A percentile compares a stretch with the other conserved stretches of the same genome.
Conservation (phyloP, 2,888 invertebrate species). For the Fragum sueziense region DNA sequence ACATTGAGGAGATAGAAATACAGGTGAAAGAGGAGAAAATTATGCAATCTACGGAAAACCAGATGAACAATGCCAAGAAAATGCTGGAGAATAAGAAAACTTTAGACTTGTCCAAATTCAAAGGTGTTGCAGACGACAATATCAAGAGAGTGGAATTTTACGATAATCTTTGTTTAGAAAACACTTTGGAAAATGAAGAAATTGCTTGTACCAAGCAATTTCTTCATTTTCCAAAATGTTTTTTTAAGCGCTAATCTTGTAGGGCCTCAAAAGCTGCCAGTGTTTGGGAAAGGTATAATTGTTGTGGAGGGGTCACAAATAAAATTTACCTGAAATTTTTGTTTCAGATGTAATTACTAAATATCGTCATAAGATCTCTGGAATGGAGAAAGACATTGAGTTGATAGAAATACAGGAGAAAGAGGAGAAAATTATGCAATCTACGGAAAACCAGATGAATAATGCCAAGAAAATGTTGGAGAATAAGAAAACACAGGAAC, state of each 20-base stretch:
- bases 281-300: no score
- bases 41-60: slow-evolving; percentile 93
- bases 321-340: no score
- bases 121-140: no score
- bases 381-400: slow-evolving; percentile 90
- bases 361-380: slow-evolving; percentile 89
- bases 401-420: slow-evolving; percentile 90
- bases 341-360: slow-evolving; percentile 92
- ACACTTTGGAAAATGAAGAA: no score
- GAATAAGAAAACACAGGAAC: slow-evolving; percentile 82
- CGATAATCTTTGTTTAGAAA: no score
- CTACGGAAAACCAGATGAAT: slow-evolving; percentile 92
- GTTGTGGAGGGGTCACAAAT: no score
- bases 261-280: no score
- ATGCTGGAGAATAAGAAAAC: slow-evolving; percentile 85
- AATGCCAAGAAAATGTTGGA: slow-evolving; percentile 87
- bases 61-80: slow-evolving; percentile 88
- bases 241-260: no score
- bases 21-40: slow-evolving; percentile 91
- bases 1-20: slow-evolving; percentile 90
- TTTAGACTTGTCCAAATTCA: no score
- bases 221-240: no score
- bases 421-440: slow-evolving; percentile 91
- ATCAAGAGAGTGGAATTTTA: no score
- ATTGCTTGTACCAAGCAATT: no score